Evolutionary conservation across 2,888 invertebrate genomes (phyloP), one percentile per base, ranked within the genome.

Genomic region (Pseudococcus jackbeardsleyi): DNA sequence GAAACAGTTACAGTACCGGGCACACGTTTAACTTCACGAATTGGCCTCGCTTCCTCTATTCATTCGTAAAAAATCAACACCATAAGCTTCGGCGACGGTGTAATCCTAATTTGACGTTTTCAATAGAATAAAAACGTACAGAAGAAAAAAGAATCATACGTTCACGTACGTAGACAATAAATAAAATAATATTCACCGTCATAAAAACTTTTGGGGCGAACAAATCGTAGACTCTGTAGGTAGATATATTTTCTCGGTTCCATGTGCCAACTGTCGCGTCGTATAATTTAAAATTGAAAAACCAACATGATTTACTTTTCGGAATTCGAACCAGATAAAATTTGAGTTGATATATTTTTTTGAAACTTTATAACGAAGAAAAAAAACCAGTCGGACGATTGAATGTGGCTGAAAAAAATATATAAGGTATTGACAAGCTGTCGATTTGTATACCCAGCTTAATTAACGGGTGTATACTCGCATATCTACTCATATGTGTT

Each of bases 1-100:
- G 46, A 42, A 42, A 79, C 42, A 79, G 46, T 79, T 42, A 42
- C 42, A 46, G n/a, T 12, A 72, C 68, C 22, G n/a, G 12, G 19
- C n/a, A 26, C 68, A 72, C 68, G 26, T 72, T 77, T 77, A 77
- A 77, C 77, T 77, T 77, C 11, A 39, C 39, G 39, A 77, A 77
- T 33, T 39, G 39, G 33, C 46, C 79, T 11, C n/a, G 4, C 68
- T 12, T 72, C 68, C 68, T 72, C 68, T 33, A 42, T 22, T 8
- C n/a, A 17, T 50, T 50, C 50, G 17, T 50, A 17, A 50, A 17
- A 50, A 50, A 1, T 15, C 12, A 15, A 17, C 50, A 50, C 50
- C 26, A 50, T 50, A 15, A 15, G 50, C 46, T 17, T 54, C 5
- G 1, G 11, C 54, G 54, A 59, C 59, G 46, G 7, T 9, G 59